Base-by-base conservation (phyloP, 2,888 invertebrate genomes). In the Gastrophysa polygoni region DNA sequence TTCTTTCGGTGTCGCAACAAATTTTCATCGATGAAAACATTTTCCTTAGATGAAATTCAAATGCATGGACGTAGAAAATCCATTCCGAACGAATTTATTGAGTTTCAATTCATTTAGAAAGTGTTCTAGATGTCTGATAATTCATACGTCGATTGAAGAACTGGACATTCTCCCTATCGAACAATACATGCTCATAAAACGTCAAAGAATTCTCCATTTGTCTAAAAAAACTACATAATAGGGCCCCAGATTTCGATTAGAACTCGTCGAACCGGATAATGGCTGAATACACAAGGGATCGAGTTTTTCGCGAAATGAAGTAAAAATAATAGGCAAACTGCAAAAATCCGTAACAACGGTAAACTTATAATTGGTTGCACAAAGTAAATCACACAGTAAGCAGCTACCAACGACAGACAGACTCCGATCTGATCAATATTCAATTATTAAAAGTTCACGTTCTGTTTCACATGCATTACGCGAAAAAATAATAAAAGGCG, bases 311-410 rank as follows among this genome's bases (percentile, higher is more conserved):
- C 61, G 57, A 66, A 64, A 67, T 66, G 63, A 63, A 61, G 66
- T 61, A 66, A 69, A 69, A 66, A 67, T 66, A 65, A 66, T 69
- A 64, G 66, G 61, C 61, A 62, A 63, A 63, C 59, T 66, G 61
- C 57, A 61, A 65, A 69, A 68, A 60, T 59, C 64, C 67, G 67
- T 64, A 70, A 70, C 72, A 67, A 59, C 71, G 73, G 69, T 72
- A 72, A 74, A 72, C 71, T 75, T 74, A 74, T 77, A 78, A 77
- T 75, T 75, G 74, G 72, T 71, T 75, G 73, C 74, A 76, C 76
- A 75, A 76, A 77, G 74, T 75, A 74, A 77, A 77, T 76, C 73
- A 73, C 73, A 74, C 67, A 71, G 73, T 71, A 70, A 73, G 71
- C 71, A 71, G 67, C 61, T 67, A 38, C 61, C 59, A 61, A 63